These are phyloP conservation scores for Callopanchax toddi DNA, from an alignment of 2,113 vertebrate genomes.

Conservation along the genomic window DNA sequence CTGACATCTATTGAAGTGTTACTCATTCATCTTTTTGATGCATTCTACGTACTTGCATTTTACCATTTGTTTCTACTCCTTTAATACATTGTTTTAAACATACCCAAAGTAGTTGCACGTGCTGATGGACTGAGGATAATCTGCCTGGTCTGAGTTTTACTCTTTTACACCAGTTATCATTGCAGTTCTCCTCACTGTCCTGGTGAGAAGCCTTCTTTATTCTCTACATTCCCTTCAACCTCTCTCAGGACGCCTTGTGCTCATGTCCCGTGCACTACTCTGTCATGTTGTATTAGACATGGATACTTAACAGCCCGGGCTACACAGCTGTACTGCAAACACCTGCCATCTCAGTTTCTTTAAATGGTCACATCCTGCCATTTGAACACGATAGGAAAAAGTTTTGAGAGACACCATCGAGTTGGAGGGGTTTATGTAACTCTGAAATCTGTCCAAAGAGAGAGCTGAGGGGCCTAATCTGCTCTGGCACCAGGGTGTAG, in stretches of 20 bases:
- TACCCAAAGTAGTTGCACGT: too few species aligned
- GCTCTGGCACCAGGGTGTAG: constrained; percentile 35
- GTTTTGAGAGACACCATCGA: constrained; percentile 36
- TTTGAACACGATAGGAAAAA: constrained; percentile 23
- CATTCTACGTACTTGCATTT: too few species aligned
- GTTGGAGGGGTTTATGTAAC: constrained; percentile 35
- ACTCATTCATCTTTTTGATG: too few species aligned
- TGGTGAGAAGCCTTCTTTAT: background rate
- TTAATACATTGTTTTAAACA: too few species aligned
- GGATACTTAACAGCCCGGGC: constrained; percentile 1
- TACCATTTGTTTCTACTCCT: too few species aligned
- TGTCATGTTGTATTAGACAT: constrained; percentile 45
- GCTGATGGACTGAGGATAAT: too few species aligned
- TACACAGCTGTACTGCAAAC: constrained; percentile 39
- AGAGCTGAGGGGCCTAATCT: constrained; percentile 43
- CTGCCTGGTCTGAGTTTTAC: too few species aligned
- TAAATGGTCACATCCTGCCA: constrained; percentile 3
- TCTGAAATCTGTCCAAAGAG: constrained; percentile 33
- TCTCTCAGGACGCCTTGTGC: background rate
- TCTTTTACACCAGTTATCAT: too few species aligned
- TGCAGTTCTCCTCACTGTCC: background rate
- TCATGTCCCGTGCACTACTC: constrained; percentile 11
- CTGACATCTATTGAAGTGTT: too few species aligned
- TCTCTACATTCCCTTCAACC: background rate
- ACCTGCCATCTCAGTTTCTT: constrained; percentile 33